Conservation (phyloP, 1,140 invertebrate genomes). For the Bombus breviceps region DNA sequence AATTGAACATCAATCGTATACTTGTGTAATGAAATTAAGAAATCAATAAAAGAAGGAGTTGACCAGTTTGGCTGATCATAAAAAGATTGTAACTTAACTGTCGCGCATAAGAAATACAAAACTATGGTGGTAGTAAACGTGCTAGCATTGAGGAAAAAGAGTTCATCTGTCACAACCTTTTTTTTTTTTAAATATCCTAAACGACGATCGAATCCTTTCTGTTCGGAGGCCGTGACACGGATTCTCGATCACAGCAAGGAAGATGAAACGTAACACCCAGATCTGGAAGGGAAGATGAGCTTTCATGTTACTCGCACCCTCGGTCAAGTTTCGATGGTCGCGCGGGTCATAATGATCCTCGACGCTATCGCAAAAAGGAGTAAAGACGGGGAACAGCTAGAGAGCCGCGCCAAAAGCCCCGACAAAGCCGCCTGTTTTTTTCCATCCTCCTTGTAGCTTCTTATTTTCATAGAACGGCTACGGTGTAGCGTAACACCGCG, state of each 20-base stretch:
- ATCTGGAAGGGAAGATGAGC: background rate
- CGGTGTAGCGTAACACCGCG: conserved; percentile 78
- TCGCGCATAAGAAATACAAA: too few relatives aligned
- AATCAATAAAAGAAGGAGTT: too few relatives aligned
- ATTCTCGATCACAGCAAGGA: background rate
- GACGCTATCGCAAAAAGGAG: conserved; percentile 30
- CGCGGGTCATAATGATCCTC: conserved; percentile 35
- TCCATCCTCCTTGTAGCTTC: conserved; percentile 53
- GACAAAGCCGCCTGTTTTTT: conserved; percentile 64
- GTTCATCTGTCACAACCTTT: background rate
- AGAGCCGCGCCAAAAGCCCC: conserved; percentile 7
- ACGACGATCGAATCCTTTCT: background rate
- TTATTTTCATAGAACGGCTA: conserved; percentile 75
- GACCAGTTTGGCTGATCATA: too few relatives aligned
- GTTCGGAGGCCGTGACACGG: background rate
- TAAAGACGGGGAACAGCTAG: conserved; percentile 5
- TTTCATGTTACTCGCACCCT: conserved; percentile 15
- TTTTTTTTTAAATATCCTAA: background rate
- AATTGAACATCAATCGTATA: too few relatives aligned
- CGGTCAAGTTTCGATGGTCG: conserved; percentile 37
- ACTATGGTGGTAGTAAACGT: too few relatives aligned
- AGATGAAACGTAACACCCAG: conserved; percentile 17
- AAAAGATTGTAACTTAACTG: too few relatives aligned
- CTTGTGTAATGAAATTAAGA: too few relatives aligned
- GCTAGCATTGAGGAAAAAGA: too few relatives aligned